Conservation (phyloP, 2,797 vertebrate species). For the Lithobates pipiens region DNA sequence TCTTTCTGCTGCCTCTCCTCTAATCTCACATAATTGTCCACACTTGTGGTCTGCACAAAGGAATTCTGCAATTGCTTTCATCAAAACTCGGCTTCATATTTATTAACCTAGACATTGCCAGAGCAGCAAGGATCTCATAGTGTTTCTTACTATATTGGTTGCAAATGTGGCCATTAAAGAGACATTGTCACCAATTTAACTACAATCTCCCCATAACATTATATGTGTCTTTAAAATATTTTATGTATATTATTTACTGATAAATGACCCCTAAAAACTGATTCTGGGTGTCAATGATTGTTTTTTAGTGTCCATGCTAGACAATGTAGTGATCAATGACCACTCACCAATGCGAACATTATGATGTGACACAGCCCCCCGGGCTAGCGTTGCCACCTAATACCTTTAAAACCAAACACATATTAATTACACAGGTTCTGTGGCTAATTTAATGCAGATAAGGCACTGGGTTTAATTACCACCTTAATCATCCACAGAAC, state of each 20-base stretch:
- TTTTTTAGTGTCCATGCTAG: too few species aligned
- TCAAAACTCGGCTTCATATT: not conserved
- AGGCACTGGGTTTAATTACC: too few species aligned
- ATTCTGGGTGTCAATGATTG: too few species aligned
- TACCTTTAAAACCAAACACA: too few species aligned
- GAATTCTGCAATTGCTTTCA: conserved; percentile 13
- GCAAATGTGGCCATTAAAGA: not conserved
- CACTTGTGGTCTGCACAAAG: conserved; percentile 22
- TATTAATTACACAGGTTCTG: too few species aligned
- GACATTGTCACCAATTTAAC: not conserved
- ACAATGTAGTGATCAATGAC: too few species aligned
- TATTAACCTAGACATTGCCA: not conserved
- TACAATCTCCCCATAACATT: too few species aligned
- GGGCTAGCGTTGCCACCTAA: too few species aligned
- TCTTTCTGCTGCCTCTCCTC: conserved; percentile 4
- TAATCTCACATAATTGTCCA: conserved; percentile 40
- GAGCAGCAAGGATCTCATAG: not conserved
- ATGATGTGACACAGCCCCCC: too few species aligned
- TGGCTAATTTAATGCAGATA: too few species aligned
- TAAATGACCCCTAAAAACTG: not conserved
- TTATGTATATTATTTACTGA: not conserved
- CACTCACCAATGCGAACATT: too few species aligned
- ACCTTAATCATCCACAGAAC: too few species aligned
- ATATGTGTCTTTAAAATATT: not conserved
- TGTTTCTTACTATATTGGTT: not conserved